Base-by-base conservation (phyloP, 2,797 vertebrate genomes). In the Sarcophilus harrisii region DNA sequence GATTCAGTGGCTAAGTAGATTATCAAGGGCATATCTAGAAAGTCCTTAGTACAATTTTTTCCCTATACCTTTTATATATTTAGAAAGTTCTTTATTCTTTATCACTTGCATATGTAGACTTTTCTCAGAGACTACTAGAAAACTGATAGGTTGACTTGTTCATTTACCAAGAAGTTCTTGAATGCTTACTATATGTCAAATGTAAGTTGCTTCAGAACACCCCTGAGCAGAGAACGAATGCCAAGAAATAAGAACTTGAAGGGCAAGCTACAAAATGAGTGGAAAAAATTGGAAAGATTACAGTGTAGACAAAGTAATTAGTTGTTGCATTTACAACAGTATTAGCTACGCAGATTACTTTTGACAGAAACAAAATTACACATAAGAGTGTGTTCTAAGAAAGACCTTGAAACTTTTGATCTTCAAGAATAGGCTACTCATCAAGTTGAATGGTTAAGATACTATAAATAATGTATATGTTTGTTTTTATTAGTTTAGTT, bases 341-440 rank as follows among this genome's bases (percentile, higher is more conserved):
- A n/a, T 95, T 92, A 87, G 90, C 38, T 96, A 10, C 92, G 94
- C 92, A 96, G 90, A 66, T 91, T 57, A 16, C 38, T 92, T 95
- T 96, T 66, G 91, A 29, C 94, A 89, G 92, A 96, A 96, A 92
- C n/a, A 62, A 62, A 81, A 91, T 92, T 91, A 6, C 87, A 94
- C 49, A 30, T 91, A 58, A 91, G 94, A 96, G 92, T 92, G n/a
- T 89, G 38, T 38, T 91, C 3, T 91, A 94, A 93, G 87, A 89
- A 94, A 96, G 90, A 95, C 54, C 92, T 94, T 89, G 94, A 95
- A 95, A 95, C 59, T 92, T 21, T 81, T 90, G 91, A 92, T 94
- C 45, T 92, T 28, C 14, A 92, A 95, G 52, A 96, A 89, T 12
- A 91, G 21, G 92, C 58, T 30, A 60, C 24, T 92, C 92, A 54